phyloP scores from a whole-genome alignment of 2,113 vertebrate genomes.

The Mastomys natalensis region DNA sequence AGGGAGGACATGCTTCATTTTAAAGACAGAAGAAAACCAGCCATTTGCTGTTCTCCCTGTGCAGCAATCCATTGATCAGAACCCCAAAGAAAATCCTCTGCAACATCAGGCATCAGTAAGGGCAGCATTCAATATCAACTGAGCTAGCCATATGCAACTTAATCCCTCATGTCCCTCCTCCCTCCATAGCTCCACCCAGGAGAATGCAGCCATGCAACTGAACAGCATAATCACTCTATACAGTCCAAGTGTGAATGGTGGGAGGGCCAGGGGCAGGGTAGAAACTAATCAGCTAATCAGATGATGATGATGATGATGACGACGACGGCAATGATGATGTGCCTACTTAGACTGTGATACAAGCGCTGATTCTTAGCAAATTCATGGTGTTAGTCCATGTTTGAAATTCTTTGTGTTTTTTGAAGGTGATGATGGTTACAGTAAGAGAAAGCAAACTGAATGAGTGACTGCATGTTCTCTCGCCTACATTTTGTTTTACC shows the following conservation, averaged over 20 bases:
- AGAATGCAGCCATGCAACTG: neutral
- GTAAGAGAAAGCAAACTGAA: neutral
- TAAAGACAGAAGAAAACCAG: slow-evolving; percentile 53
- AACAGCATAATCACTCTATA: slow-evolving; percentile 23
- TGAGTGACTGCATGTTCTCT: rapidly evolving
- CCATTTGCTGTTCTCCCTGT: neutral
- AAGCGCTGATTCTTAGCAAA: neutral
- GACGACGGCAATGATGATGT: neutral
- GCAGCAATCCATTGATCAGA: slow-evolving; percentile 68
- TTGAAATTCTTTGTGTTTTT: neutral
- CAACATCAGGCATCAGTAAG: slow-evolving; percentile 61
- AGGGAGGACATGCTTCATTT: slow-evolving; percentile 57
- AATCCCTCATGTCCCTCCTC: slow-evolving; percentile 36
- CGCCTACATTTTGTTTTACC: neutral
- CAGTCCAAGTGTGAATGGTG: slow-evolving; percentile 68
- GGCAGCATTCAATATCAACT: slow-evolving; percentile 73
- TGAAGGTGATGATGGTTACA: neutral
- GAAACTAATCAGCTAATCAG: slow-evolving; percentile 64
- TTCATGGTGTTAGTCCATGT: neutral
- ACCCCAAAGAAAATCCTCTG: slow-evolving; percentile 67
- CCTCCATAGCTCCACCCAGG: slow-evolving; percentile 10
- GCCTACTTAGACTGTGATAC: neutral
- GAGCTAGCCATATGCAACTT: slow-evolving; percentile 65
- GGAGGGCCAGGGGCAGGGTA: slow-evolving; percentile 38
- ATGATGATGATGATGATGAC: too few species aligned